Conservation (phyloP, 2,888 invertebrate genomes). For the Sericinus montela region DNA sequence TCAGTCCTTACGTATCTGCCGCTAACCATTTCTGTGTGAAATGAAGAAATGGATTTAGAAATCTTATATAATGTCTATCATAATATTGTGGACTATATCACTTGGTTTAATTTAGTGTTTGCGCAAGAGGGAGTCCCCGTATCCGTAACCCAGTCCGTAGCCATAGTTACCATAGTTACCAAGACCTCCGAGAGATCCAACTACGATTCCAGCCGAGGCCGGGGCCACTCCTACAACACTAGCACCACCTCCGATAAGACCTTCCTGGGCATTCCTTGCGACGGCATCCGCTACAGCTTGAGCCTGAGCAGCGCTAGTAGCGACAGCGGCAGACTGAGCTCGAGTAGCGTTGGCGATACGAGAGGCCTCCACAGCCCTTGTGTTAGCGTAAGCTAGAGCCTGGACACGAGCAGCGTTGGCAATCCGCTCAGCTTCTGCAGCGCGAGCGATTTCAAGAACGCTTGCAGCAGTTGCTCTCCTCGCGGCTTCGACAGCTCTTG, state of each 20-base stretch:
- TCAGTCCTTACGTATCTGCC: constrained; percentile 54
- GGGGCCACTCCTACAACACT: constrained; percentile 34
- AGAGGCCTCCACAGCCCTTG: constrained; percentile 67
- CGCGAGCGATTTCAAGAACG: constrained; percentile 49
- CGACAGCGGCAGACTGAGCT: constrained; percentile 54
- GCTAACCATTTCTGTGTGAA: constrained; percentile 60
- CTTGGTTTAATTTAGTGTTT: constrained; percentile 29
- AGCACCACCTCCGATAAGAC: constrained; percentile 42
- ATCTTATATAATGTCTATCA: constrained; percentile 40
- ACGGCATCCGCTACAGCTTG: constrained; percentile 58
- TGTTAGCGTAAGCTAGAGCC: constrained; percentile 63
- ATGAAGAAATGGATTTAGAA: constrained; percentile 63
- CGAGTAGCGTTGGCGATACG: constrained; percentile 62
- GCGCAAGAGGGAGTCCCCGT: constrained; percentile 19
- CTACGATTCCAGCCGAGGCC: constrained; percentile 29
- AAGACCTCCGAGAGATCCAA: constrained; percentile 7
- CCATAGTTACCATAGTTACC: constrained; percentile 19
- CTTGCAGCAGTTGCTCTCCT: constrained; percentile 56
- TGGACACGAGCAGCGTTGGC: constrained; percentile 70
- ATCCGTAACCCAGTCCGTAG: constrained; percentile 25
- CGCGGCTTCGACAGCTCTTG: constrained; percentile 63
- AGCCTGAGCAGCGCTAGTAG: constrained; percentile 54
- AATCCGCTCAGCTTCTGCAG: constrained; percentile 52
- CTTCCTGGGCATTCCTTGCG: constrained; percentile 57
- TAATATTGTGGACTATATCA: constrained; percentile 18